A percentile compares a stretch with the other conserved stretches of the same genome.
Evolutionary conservation across 2,888 invertebrate genomes (phyloP).

Genomic region (Andricus curvator): DNA sequence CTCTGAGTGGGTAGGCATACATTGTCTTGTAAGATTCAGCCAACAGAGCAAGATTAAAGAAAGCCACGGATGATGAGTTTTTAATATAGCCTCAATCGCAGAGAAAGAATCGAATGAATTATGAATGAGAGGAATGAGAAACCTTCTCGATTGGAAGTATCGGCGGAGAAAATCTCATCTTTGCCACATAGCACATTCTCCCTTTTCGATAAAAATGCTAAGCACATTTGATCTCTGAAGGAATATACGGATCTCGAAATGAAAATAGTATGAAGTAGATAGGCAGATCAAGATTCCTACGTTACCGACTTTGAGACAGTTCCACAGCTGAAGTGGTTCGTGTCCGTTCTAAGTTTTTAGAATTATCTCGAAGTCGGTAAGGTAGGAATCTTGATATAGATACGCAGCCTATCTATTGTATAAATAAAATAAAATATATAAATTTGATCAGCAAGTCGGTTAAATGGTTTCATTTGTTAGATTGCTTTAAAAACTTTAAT

Average conservation of each 20-base stretch:
- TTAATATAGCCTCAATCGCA: constrained; percentile 46
- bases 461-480: too few relatives aligned
- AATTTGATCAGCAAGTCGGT: too few relatives aligned
- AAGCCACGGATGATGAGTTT: constrained; percentile 49
- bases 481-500: neutral
- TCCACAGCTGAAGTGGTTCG: too few relatives aligned
- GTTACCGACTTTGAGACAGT: too few relatives aligned
- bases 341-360: too few relatives aligned
- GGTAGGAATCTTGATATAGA: too few relatives aligned
- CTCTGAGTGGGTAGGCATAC: neutral
- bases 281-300: too few relatives aligned
- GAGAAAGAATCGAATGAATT: constrained; percentile 53
- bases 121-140: constrained; percentile 55
- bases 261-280: neutral
- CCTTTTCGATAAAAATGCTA: constrained; percentile 9
- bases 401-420: too few relatives aligned
- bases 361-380: too few relatives aligned
- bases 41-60: constrained; percentile 47
- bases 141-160: constrained; percentile 53
- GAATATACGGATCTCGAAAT: neutral
- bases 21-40: constrained; percentile 50
- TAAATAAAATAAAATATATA: too few relatives aligned
- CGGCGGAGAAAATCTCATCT: constrained; percentile 43
- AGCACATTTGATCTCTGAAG: constrained; percentile 1
- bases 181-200: neutral